Base-by-base conservation (phyloP, 2,888 invertebrate genomes). In the Hirtodrosophila histrioides region DNA sequence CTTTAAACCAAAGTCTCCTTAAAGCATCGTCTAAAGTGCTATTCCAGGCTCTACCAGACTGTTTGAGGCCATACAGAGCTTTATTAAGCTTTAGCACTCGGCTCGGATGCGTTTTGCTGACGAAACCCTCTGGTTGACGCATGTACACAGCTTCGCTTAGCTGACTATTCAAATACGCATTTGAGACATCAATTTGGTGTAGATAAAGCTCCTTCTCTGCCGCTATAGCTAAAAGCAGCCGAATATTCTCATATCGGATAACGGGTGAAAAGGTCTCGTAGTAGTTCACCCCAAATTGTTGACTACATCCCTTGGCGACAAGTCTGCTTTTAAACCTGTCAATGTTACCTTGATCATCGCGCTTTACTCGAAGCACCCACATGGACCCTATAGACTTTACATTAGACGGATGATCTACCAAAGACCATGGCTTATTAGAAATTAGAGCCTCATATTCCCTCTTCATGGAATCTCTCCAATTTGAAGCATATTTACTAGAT, bases 41-140 rank as follows among this genome's bases (percentile, higher is more conserved):
- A 37, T 78, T 74, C 82, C 81, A 78, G 40, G 69, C 62, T 0
- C 82, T 37, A 8, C 78, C 78, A 0, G 67, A 53, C 36, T 83
- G 75, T 39, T 80, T 81, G 1, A 82, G 49, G 0, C 62, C 74
- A 60, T 86, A 86, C 33, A 81, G 36, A 1, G 75, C 68, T 49
- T 78, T 82, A 4, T 67, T 50, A 6, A 82, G 54, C 36, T 60
- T 73, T 33, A 80, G 49, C 0, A 79, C 74, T 4, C 53, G 43
- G n/a, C 70, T 58, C 44, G 72, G 72, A 57, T 58, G 11, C 4
- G 36, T 44, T n/a, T 60, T 43, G 49, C 64, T 44, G n/a, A 60
- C 48, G 31, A 76, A 75, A 9, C 40, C 11, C 9, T 68, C 61
- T 12, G 74, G 74, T 39, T 77, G 70, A 23, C 53, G 44, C 75